Percentiles rank a stretch among this genome's conserved stretches.
Conservation (phyloP, 2,797 vertebrate species). For the Gila robusta region DNA sequence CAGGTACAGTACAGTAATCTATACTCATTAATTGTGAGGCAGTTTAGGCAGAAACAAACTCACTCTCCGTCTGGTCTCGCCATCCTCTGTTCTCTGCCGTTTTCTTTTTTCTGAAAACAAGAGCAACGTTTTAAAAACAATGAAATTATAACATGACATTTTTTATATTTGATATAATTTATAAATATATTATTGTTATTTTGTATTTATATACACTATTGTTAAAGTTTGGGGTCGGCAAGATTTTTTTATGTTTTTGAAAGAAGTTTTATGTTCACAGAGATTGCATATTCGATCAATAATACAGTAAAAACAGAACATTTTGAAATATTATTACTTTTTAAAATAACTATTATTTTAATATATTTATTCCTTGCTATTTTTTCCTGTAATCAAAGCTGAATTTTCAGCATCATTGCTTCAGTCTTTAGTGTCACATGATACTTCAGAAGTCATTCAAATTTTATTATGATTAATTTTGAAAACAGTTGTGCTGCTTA, state of each 20-base stretch:
- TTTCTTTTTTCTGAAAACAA: constrained; percentile 87
- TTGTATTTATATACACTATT: too few relatives aligned
- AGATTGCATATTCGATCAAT: too few relatives aligned
- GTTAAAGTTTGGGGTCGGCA: too few relatives aligned
- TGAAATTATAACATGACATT: not conserved
- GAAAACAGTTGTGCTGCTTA: too few relatives aligned
- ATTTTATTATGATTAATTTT: too few relatives aligned
- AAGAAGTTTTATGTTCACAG: too few relatives aligned
- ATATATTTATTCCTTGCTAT: not conserved
- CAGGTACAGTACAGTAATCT: not conserved
- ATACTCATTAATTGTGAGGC: not conserved
- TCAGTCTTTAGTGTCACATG: too few relatives aligned
- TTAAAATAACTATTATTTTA: not conserved
- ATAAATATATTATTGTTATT: not conserved
- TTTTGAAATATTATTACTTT: not conserved
- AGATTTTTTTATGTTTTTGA: too few relatives aligned
- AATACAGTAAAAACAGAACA: too few relatives aligned
- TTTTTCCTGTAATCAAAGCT: not conserved
- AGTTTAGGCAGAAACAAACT: constrained; percentile 40
- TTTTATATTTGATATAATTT: not conserved
- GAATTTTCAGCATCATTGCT: too few relatives aligned
- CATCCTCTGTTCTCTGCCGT: constrained; percentile 86
- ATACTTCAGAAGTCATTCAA: too few relatives aligned
- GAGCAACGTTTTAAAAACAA: not conserved
- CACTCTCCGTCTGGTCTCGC: constrained; percentile 86